Percentiles rank a stretch among this genome's conserved stretches.
Conservation (phyloP, 2,888 invertebrate genomes). For the Tanypteryx hageni region DNA sequence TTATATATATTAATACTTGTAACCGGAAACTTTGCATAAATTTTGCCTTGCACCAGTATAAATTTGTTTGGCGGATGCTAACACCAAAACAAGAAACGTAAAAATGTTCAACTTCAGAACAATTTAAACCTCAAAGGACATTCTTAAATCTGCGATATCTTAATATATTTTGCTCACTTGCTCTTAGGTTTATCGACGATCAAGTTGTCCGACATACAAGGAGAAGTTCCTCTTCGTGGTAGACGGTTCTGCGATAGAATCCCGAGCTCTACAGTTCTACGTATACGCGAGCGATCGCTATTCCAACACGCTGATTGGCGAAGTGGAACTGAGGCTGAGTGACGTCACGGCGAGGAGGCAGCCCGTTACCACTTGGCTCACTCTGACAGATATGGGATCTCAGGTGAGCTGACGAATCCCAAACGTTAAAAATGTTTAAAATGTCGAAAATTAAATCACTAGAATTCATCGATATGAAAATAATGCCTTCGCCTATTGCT, state of each 20-base stretch:
- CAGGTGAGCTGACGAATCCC: slow-evolving; percentile 75
- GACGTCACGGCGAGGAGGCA: slow-evolving; percentile 81
- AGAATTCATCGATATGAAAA: too few relatives aligned
- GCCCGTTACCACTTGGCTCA: slow-evolving; percentile 87
- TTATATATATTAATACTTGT: too few relatives aligned
- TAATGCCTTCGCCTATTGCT: too few relatives aligned
- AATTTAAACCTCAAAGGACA: too few relatives aligned
- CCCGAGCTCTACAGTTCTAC: slow-evolving; percentile 82
- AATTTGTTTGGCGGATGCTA: too few relatives aligned
- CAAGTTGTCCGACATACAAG: slow-evolving; percentile 85
- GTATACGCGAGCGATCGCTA: slow-evolving; percentile 82
- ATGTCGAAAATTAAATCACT: too few relatives aligned
- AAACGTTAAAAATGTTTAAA: too few relatives aligned
- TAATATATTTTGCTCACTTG: slow-evolving; percentile 19
- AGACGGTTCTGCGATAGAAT: slow-evolving; percentile 79
- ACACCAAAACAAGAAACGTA: too few relatives aligned
- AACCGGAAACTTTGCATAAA: too few relatives aligned
- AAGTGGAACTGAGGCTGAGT: slow-evolving; percentile 82
- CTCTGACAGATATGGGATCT: slow-evolving; percentile 82
- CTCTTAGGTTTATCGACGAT: slow-evolving; percentile 80
- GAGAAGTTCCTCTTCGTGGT: slow-evolving; percentile 84
- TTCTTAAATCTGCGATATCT: neutral
- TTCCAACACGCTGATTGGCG: slow-evolving; percentile 81
- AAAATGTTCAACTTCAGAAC: too few relatives aligned
- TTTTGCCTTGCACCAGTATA: too few relatives aligned